phyloP scores from a whole-genome alignment of 1,140 invertebrate genomes.

The Sminthurides bifidus region DNA sequence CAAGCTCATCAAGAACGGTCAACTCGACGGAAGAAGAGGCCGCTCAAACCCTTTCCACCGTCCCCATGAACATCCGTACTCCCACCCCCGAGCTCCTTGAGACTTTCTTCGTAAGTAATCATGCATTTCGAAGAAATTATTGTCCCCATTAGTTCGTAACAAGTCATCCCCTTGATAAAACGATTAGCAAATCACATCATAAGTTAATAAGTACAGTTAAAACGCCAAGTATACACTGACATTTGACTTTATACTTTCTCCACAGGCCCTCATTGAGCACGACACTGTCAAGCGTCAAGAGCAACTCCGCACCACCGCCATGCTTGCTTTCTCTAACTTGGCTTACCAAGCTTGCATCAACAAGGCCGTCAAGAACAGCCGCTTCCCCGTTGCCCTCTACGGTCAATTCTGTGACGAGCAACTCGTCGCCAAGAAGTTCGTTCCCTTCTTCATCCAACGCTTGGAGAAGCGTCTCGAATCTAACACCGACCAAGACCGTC shows the following conservation, averaged over 20 bases:
- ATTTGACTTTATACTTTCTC: too few species aligned
- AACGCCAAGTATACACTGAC: not conserved
- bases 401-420: conserved; percentile 30
- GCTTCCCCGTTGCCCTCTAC: conserved; percentile 30
- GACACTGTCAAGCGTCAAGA: conserved; percentile 9
- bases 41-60: conserved; percentile 21
- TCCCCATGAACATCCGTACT: conserved; percentile 27
- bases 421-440: conserved; percentile 20
- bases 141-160: not conserved
- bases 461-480: conserved; percentile 9
- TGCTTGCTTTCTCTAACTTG: conserved; percentile 25
- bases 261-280: conserved; percentile 24
- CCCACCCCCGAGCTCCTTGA: conserved; percentile 28
- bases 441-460: conserved; percentile 23
- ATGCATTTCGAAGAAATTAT: not conserved
- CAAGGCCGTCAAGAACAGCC: conserved; percentile 19
- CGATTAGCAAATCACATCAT: too few species aligned
- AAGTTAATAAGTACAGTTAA: not conserved
- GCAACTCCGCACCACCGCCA: conserved; percentile 27
- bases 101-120: conserved; percentile 23
- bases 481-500: not conserved
- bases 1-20: conserved; percentile 23
- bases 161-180: not conserved
- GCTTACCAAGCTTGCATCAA: conserved; percentile 32
- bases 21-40: conserved; percentile 27